phyloP scores from a whole-genome alignment of 2,888 invertebrate species.

The Tuberolachnus salignus region DNA sequence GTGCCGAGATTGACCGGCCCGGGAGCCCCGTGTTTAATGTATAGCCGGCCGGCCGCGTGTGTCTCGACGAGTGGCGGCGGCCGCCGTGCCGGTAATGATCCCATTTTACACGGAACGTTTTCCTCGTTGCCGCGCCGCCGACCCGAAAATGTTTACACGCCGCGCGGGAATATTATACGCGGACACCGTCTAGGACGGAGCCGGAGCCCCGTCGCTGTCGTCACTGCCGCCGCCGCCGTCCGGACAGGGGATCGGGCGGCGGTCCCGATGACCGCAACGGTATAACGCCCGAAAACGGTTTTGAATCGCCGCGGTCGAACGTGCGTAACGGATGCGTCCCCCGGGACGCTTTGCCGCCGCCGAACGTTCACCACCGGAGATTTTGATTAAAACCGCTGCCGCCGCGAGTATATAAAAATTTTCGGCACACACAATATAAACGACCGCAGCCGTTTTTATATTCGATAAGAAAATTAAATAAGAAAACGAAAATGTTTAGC shows the following conservation, averaged over 20 bases:
- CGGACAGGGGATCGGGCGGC: neutral
- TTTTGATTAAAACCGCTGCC: conserved; percentile 43
- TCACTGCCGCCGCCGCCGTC: neutral
- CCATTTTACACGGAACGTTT: conserved; percentile 53
- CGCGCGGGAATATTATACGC: neutral
- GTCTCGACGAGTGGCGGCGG: conserved; percentile 4
- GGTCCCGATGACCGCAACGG: conserved; percentile 26
- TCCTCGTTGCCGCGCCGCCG: neutral
- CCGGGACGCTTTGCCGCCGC: conserved; percentile 7
- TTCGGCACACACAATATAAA: neutral
- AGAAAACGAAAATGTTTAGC: conserved; percentile 48
- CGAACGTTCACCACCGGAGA: neutral
- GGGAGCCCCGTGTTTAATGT: too few relatives aligned
- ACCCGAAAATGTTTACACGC: conserved; percentile 21
- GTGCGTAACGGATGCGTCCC: conserved; percentile 50
- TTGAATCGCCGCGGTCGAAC: neutral
- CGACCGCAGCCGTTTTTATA: conserved; percentile 30
- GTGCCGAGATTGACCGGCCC: conserved; percentile 47
- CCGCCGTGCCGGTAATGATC: conserved; percentile 44
- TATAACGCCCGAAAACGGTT: conserved; percentile 40
- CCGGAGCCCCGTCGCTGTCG: neutral
- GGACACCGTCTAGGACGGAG: neutral
- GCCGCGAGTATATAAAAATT: conserved; percentile 17
- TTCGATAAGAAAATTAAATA: conserved; percentile 48
- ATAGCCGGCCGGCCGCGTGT: neutral